Evolutionary conservation across 2,113 vertebrate genomes (phyloP).

Genomic region (Asarcornis scutulata): DNA sequence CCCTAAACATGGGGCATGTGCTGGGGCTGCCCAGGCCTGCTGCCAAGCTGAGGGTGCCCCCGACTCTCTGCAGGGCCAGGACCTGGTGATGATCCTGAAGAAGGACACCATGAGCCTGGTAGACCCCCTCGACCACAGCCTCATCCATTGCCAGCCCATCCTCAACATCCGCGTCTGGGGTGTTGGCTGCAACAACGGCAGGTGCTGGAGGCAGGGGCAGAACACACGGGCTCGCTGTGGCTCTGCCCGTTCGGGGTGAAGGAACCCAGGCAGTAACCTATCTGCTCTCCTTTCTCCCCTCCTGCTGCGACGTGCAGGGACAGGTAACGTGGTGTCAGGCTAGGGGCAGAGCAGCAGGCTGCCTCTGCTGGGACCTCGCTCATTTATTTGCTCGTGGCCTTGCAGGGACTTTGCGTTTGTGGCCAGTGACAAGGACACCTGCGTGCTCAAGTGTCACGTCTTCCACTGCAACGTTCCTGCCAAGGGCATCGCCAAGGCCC

Average conservation of each 20-base stretch:
- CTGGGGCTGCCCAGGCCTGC: neutral
- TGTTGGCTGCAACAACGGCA: slow-evolving; percentile 95
- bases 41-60: neutral
- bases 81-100: slow-evolving; percentile 95
- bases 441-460: slow-evolving; percentile 95
- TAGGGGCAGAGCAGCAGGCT: neutral
- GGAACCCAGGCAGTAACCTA: neutral
- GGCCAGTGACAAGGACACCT: slow-evolving; percentile 94
- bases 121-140: slow-evolving; percentile 90
- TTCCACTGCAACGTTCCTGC: slow-evolving; percentile 93
- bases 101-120: slow-evolving; percentile 92
- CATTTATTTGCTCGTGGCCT: slow-evolving; percentile 11
- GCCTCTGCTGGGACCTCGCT: neutral
- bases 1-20: no score
- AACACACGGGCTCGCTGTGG: neutral
- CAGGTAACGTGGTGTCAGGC: slow-evolving; percentile 64
- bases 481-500: slow-evolving; percentile 90
- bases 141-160: slow-evolving; percentile 92
- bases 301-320: slow-evolving; percentile 71
- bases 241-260: fast-evolving
- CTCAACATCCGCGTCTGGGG: slow-evolving; percentile 97
- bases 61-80: slow-evolving; percentile 82
- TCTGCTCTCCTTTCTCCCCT: slow-evolving; percentile 55
- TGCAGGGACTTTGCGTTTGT: slow-evolving; percentile 96
- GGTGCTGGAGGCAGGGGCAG: slow-evolving; percentile 68